phyloP scores from a whole-genome alignment of 2,113 vertebrate species.

The Microtus montanus region DNA sequence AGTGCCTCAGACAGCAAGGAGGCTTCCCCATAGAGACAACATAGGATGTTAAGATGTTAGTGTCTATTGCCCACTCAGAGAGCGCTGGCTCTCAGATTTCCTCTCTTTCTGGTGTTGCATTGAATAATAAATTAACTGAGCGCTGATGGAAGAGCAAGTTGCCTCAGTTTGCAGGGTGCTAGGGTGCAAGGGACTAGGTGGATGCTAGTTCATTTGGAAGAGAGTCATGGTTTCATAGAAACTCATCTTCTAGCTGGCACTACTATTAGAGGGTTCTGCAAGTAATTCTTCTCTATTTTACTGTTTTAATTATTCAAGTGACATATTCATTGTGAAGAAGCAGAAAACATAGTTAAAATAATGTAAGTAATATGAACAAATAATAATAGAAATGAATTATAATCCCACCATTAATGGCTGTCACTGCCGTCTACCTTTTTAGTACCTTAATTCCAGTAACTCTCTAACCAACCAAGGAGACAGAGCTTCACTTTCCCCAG shows the following conservation, averaged over 20 bases:
- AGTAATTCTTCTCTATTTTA: not conserved
- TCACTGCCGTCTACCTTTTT: not conserved
- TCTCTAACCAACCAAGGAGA: not conserved
- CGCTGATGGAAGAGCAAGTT: not conserved
- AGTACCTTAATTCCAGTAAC: not conserved
- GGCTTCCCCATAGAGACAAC: not conserved
- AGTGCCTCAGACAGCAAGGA: not conserved
- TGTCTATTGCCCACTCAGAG: not conserved
- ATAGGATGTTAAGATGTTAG: too few relatives aligned
- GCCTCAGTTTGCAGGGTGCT: not conserved
- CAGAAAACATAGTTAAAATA: constrained; percentile 8
- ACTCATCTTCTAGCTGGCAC: not conserved
- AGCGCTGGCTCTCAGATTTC: not conserved
- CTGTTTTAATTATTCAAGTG: not conserved
- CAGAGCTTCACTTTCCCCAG: not conserved
- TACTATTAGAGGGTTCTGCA: not conserved
- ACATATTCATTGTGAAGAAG: constrained; percentile 23
- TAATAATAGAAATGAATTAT: constrained; percentile 6
- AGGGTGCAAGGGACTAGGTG: not conserved
- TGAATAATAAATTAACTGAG: not conserved
- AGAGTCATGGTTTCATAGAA: not conserved
- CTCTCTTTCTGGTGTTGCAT: not conserved
- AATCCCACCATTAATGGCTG: not conserved
- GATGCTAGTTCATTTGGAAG: not conserved
- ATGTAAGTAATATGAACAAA: not conserved